These are phyloP conservation scores for Macrophya alboannulata DNA, from an alignment of 2,888 invertebrate species.

Conservation along the genomic window DNA sequence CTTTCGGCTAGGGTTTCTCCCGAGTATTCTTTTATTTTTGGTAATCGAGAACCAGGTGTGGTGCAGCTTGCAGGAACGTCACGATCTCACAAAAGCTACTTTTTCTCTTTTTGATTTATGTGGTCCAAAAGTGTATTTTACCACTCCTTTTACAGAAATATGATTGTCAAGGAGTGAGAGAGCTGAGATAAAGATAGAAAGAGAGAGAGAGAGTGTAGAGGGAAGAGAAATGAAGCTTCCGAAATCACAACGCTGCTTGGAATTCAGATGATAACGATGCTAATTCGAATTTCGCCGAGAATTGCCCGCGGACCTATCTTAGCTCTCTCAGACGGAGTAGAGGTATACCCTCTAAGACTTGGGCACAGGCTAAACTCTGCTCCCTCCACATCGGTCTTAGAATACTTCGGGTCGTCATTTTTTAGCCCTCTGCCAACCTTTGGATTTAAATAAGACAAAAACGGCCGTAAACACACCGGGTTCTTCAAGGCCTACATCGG, in stretches of 20 bases:
- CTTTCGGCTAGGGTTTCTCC: background rate
- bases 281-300: constrained; percentile 41
- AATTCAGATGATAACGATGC: constrained; percentile 52
- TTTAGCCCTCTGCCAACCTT: constrained; percentile 8
- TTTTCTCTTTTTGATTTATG: constrained; percentile 37
- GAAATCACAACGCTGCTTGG: constrained; percentile 37
- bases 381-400: background rate
- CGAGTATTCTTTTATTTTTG: constrained; percentile 11
- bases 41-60: constrained; percentile 36
- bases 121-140: background rate
- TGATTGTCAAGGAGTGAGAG: background rate
- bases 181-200: background rate
- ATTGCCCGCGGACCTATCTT: constrained; percentile 39
- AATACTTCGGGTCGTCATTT: constrained; percentile 29
- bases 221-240: constrained; percentile 33
- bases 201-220: background rate
- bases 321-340: background rate
- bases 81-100: constrained; percentile 1
- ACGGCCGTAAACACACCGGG: constrained; percentile 5
- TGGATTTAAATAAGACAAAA: constrained; percentile 20
- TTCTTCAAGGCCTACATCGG: constrained; percentile 1
- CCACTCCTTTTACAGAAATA: background rate
- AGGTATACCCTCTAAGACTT: background rate
- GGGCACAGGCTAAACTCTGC: constrained; percentile 8
- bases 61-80: constrained; percentile 29